Evolutionary conservation across 2,797 vertebrate genomes (phyloP).

Genomic region (Lepilemur ruficaudatus): DNA sequence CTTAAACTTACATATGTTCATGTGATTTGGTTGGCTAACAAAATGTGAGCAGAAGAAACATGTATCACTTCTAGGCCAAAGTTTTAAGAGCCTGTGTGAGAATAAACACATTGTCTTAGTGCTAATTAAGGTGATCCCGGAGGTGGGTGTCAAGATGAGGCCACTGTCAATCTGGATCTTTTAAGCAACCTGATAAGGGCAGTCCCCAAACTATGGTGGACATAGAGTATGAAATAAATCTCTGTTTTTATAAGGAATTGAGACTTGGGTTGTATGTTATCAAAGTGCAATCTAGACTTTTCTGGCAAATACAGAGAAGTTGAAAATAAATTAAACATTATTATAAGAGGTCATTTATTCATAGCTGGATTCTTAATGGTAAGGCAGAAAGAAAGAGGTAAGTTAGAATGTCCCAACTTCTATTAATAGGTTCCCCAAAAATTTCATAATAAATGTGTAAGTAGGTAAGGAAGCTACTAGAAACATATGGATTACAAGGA

Average conservation of each 20-base stretch:
- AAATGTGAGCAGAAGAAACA: background rate
- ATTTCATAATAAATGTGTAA: background rate
- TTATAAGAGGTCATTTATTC: background rate
- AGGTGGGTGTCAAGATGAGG: background rate
- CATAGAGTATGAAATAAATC: background rate
- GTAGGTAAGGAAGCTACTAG: background rate
- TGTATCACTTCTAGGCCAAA: background rate
- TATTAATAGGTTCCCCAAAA: background rate
- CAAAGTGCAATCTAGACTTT: background rate
- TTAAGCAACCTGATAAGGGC: background rate
- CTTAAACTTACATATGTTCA: background rate
- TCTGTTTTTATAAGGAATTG: background rate
- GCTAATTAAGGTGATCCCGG: background rate
- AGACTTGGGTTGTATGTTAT: background rate
- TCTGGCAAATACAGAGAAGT: background rate
- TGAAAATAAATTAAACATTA: slow-evolving; percentile 2
- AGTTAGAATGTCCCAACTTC: background rate
- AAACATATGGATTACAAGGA: background rate
- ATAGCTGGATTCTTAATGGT: background rate
- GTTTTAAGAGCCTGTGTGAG: background rate
- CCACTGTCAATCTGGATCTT: background rate
- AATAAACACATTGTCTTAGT: background rate
- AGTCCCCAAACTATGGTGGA: background rate
- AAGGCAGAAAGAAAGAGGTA: background rate
- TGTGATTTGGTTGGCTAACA: background rate